Base-by-base conservation (phyloP, 1,140 invertebrate species). In the Formica exsecta region DNA sequence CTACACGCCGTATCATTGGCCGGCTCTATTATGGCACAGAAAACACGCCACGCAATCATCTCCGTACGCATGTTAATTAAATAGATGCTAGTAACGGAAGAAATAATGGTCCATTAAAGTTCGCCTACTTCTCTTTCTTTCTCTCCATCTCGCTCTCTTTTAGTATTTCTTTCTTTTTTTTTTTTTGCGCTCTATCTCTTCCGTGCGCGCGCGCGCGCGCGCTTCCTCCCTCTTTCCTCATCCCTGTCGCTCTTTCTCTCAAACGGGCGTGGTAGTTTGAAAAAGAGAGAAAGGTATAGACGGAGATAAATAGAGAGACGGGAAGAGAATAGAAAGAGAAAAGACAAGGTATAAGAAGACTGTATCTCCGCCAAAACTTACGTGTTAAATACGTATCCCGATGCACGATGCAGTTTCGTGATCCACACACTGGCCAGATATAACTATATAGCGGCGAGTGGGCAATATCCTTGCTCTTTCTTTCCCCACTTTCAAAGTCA, bases 11-110 rank as follows among this genome's bases (percentile, higher is more conserved):
- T 74, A 87, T 80, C 88, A 94, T 94, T 94, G 93, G 94, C 77
- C 86, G 79, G 84, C 71, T 86, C 89, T 90, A 93, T 93, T 93
- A 94, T 92, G 92, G 91, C 90, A 93, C 92, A 91, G 92, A 89
- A 92, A 94, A 94, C 93, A 93, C 94, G 93, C 94, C 94, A 94
- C 94, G 94, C 94, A 94, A 93, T 92, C 93, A 94, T 92, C 92
- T 89, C 90, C 86, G 92, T 91, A 92, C 90, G 84, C 83, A 93
- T 92, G 90, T 92, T 92, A 93, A 94, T 93, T 92, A 93, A 93
- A 93, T 92, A 91, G 89, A 89, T 87, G 86, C 90, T 89, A 91
- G 87, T 86, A 65, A 87, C 81, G 80, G 90, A 89, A 61, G 73
- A 90, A 86, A 92, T 91, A 90, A 90, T 91, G 81, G 57, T 75